Percentiles rank a stretch among this genome's conserved stretches.
These are phyloP conservation scores for Latheticus oryzae DNA, from an alignment of 2,888 invertebrate species.

Conservation along the genomic window DNA sequence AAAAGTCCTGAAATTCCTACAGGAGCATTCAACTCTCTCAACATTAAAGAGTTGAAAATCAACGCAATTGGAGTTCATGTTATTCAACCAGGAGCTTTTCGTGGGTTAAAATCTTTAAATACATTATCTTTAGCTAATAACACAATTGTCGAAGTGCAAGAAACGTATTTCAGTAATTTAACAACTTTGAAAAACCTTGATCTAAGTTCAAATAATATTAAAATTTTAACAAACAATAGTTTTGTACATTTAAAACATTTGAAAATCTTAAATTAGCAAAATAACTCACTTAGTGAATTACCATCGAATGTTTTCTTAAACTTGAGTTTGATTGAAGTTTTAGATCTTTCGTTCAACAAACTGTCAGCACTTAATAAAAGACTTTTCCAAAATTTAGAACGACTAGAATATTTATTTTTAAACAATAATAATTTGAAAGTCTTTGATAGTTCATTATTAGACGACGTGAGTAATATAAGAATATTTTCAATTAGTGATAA, in stretches of 20 bases:
- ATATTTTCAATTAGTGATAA: no score
- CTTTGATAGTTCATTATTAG: neutral
- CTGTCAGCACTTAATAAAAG: neutral
- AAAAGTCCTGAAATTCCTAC: slow-evolving; percentile 1
- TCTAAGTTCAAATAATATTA: slow-evolving; percentile 24
- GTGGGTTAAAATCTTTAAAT: neutral
- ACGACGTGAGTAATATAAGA: slow-evolving; percentile 1
- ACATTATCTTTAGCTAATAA: slow-evolving; percentile 2
- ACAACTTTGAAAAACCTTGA: slow-evolving; percentile 7
- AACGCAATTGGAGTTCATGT: slow-evolving; percentile 3
- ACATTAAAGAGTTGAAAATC: slow-evolving; percentile 13
- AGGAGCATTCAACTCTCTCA: slow-evolving; percentile 13
- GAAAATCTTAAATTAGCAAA: neutral
- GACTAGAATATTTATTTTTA: slow-evolving; percentile 4
- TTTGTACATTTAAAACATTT: slow-evolving; percentile 13
- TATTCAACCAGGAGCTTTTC: slow-evolving; percentile 16
- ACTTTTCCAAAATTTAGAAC: slow-evolving; percentile 15
- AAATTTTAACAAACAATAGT: neutral
- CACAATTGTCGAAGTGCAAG: neutral
- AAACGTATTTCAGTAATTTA: slow-evolving; percentile 6
- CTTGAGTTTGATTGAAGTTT: no score
- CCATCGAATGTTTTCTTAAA: slow-evolving; percentile 1
- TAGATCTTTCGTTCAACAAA: slow-evolving; percentile 21
- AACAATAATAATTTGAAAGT: slow-evolving; percentile 14
- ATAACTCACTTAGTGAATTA: slow-evolving; percentile 7